These are phyloP conservation scores for Coilia nasus DNA, from an alignment of 2,797 vertebrate species.

Conservation along the genomic window DNA sequence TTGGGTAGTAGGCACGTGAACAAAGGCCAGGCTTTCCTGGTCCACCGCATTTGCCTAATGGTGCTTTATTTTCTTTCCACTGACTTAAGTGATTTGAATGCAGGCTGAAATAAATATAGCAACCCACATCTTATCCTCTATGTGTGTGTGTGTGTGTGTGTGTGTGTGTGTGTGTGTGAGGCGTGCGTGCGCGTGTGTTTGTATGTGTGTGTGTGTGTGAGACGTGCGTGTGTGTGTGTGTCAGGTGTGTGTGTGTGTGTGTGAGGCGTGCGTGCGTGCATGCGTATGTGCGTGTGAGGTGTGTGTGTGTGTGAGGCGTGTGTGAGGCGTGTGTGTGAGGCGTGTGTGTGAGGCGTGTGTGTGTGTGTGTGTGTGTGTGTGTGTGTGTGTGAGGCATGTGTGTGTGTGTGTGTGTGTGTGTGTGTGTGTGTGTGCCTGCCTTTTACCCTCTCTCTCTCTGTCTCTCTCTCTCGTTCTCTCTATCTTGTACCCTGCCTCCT, in stretches of 20 bases:
- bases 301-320: not conserved
- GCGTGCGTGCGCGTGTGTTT: not conserved
- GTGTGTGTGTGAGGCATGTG: conserved; percentile 3
- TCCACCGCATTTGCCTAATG: not conserved
- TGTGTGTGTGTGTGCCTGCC: conserved; percentile 8
- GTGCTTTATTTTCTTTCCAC: not conserved
- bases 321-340: conserved; percentile 12
- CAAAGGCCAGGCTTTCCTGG: not conserved
- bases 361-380: conserved; percentile 12
- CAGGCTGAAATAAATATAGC: not conserved
- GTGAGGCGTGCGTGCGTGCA: not conserved
- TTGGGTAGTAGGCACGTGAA: not conserved
- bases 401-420: conserved; percentile 12
- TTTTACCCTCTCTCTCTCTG: not conserved
- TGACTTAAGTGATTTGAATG: not conserved
- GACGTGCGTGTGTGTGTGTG: not conserved
- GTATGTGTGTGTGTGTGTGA: conserved; percentile 2
- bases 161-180: conserved; percentile 13
- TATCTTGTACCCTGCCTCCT: not conserved
- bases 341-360: not conserved
- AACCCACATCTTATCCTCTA: not conserved
- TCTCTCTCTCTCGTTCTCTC: not conserved
- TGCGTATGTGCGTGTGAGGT: not conserved
- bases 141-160: conserved; percentile 10
- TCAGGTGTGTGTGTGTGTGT: not conserved